Conservation (phyloP, 2,888 invertebrate genomes). For the Kuschelorhynchus macadamiae region DNA sequence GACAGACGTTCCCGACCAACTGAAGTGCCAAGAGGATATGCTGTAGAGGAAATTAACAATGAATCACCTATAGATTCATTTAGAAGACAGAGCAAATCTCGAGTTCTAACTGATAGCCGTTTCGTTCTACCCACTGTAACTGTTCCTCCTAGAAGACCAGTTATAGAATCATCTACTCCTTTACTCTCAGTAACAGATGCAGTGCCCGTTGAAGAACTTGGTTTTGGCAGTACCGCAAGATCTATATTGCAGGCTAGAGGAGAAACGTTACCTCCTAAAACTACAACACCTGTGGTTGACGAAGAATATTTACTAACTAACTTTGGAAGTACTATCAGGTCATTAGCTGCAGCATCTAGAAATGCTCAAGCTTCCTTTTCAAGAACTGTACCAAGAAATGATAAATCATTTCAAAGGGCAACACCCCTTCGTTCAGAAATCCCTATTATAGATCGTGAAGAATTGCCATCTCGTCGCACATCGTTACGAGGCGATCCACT, state of each 20-base stretch:
- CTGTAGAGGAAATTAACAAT: slow-evolving; percentile 65
- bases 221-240: slow-evolving; percentile 50
- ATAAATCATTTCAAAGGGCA: slow-evolving; percentile 29
- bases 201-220: slow-evolving; percentile 46
- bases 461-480: slow-evolving; percentile 28
- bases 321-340: slow-evolving; percentile 40
- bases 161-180: not conserved
- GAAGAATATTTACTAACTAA: slow-evolving; percentile 43
- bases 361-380: not conserved
- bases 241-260: slow-evolving; percentile 47
- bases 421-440: slow-evolving; percentile 39
- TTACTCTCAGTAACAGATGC: not conserved
- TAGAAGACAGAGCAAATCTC: slow-evolving; percentile 57
- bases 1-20: slow-evolving; percentile 38
- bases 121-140: slow-evolving; percentile 57
- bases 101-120: slow-evolving; percentile 62
- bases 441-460: slow-evolving; percentile 37
- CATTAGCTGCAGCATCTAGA: slow-evolving; percentile 37
- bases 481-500: slow-evolving; percentile 35
- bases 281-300: slow-evolving; percentile 50
- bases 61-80: slow-evolving; percentile 62
- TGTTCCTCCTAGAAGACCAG: not conserved
- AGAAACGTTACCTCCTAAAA: slow-evolving; percentile 37
- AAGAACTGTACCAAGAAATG: slow-evolving; percentile 8
- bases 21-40: slow-evolving; percentile 56